These are phyloP conservation scores for Perca schrenkii DNA, from an alignment of 2,113 vertebrate genomes.

Conservation along the genomic window DNA sequence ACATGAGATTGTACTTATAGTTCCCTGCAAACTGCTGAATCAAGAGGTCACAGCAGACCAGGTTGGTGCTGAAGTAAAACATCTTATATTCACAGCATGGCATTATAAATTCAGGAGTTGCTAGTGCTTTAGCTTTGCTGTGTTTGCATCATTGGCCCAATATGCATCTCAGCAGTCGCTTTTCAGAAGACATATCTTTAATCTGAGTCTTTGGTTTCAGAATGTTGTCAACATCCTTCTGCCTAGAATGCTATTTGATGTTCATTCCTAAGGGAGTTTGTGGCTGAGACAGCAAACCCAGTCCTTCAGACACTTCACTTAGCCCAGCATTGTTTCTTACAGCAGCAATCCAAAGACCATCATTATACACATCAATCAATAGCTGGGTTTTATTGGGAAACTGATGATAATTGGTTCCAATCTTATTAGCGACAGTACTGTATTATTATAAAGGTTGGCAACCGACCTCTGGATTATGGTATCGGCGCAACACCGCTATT, in stretches of 20 bases:
- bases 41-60: constrained; percentile 29
- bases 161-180: constrained; percentile 69
- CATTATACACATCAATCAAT: constrained; percentile 64
- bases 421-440: constrained; percentile 41
- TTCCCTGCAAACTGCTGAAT: constrained; percentile 58
- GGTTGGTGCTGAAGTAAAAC: constrained; percentile 44
- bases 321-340: constrained; percentile 63
- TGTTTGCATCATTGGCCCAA: constrained; percentile 60
- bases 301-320: constrained; percentile 66
- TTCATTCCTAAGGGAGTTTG: constrained; percentile 63
- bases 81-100: constrained; percentile 41
- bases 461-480: constrained; percentile 25
- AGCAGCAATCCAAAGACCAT: constrained; percentile 61
- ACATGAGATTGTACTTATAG: constrained; percentile 5
- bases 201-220: constrained; percentile 78
- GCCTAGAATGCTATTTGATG: constrained; percentile 74
- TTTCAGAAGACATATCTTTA: constrained; percentile 66
- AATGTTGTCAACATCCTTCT: constrained; percentile 69
- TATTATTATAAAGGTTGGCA: constrained; percentile 32
- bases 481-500: not conserved
- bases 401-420: constrained; percentile 57
- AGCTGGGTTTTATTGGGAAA: constrained; percentile 61
- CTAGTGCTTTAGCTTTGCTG: constrained; percentile 69
- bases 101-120: constrained; percentile 76
- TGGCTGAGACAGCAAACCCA: constrained; percentile 70